These are phyloP conservation scores for Enteromius fasciolatus DNA, from an alignment of 2,797 vertebrate species.

Conservation along the genomic window DNA sequence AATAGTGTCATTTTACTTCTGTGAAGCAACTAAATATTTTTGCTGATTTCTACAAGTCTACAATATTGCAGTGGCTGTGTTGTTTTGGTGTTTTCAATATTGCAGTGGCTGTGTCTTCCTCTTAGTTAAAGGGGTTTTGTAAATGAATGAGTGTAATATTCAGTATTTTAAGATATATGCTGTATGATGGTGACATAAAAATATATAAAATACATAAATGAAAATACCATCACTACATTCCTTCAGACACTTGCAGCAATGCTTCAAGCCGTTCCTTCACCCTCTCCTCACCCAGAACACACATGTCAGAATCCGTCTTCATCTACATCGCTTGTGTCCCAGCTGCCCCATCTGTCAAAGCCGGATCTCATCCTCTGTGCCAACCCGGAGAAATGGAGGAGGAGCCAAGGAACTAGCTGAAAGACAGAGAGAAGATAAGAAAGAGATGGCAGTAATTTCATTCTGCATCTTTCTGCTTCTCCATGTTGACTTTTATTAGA, in stretches of 20 bases:
- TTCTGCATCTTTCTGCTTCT: conserved; percentile 73
- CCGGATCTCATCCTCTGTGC: conserved; percentile 18
- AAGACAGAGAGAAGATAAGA: conserved; percentile 42
- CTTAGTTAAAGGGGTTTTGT: background rate
- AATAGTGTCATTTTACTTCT: background rate
- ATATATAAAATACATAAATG: background rate
- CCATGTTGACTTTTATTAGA: conserved; percentile 84
- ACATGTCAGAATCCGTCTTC: conserved; percentile 48
- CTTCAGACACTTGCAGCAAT: conserved; percentile 24
- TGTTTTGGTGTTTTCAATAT: too few species aligned
- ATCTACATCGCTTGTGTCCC: conserved; percentile 41
- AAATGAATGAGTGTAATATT: background rate
- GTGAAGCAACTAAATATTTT: conserved; percentile 5
- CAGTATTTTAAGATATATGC: background rate
- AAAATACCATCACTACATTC: conserved; percentile 6
- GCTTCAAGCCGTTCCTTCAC: conserved; percentile 6
- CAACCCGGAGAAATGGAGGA: conserved; percentile 40
- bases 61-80: background rate
- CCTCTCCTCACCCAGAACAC: conserved; percentile 28
- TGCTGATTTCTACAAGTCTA: background rate
- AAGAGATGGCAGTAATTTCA: conserved; percentile 78
- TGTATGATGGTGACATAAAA: background rate
- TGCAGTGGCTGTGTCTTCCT: background rate
- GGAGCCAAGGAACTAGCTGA: conserved; percentile 35
- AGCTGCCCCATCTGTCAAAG: conserved; percentile 43